Base-by-base conservation (phyloP, 2,888 invertebrate species). In the Leptopilina myrica region DNA sequence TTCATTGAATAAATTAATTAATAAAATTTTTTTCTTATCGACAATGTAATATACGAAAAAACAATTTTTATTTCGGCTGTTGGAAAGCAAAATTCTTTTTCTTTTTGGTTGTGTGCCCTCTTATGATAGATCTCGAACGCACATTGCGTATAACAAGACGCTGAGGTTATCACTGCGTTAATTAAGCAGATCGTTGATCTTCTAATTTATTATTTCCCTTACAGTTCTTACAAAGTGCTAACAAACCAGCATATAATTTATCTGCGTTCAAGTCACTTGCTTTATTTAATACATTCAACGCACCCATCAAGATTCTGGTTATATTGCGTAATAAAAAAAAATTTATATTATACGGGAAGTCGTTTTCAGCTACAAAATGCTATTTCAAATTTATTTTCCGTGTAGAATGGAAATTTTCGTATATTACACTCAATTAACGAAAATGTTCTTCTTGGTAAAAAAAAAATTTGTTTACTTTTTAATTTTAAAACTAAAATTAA, bases 111-210 rank as follows among this genome's bases (percentile, higher is more conserved):
- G 67, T 33, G 33, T 67, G 26, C 14, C 5, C 49, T 12, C 53
- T 14, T 8, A 43, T 43, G 43, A 43, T 43, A 43, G 43, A 43
- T 43, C 12, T 69, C 26, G 53, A 33, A 40, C 53, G 73, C 73
- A 73, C 73, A 33, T 56, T 73, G 73, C 73, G 73, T 73, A 73
- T 73, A 73, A 73, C 73, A 73, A 73, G 73, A 73, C 73, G 56
- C 73, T 73, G 56, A 73, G 73, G 73, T 73, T 73, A 73, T 73
- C 73, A 73, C 56, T 73, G 56, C 56, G 56, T 73, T 73, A 73
- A 73, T 73, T 73, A 73, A 73, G 73, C 56, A 73, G 73, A 73
- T 73, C 73, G 73, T 56, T 73, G 73, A 73, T 73, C 73, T 73
- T 73, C 56, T 73, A 73, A 73, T 73, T 73, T 73, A 73, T 73